Evolutionary conservation across 2,113 vertebrate species (phyloP), one percentile per base, ranked within the genome.

Genomic region (Nothobranchius kuhntae): DNA sequence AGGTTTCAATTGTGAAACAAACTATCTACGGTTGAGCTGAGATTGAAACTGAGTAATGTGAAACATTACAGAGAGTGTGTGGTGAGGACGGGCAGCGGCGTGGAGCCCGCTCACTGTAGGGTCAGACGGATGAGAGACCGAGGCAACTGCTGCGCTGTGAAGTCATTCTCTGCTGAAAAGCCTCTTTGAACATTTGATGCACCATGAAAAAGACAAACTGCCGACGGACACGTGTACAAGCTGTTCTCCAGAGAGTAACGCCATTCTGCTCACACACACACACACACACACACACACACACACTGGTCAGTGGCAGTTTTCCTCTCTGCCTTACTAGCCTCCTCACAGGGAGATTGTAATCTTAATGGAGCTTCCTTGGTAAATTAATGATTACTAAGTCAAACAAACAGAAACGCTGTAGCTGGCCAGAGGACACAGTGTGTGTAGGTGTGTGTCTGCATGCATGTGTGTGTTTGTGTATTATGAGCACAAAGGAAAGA

Each of bases 331-430:
- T 77, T 66, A 47, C 38, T 8, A 7, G 70, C 74, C 70, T 64
- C 66, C 58, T 68, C 69, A 81, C 60, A 56, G 66, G 69, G 44
- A 91, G 91, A 93, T 92, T 83, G 67, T 62, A 81, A 92, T 93
- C 91, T 90, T 89, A 90, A 91, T 91, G 85, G 85, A 80, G 82
- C 85, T 91, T 91, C 88, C 85, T 89, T 81, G 74, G 71, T 89
- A 89, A 92, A 92, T 92, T 85, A 92, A 83, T 89, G 86, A 93
- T 88, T 86, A 85, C 59, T 71, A 87, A 88, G 53, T 87, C 89
- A 91, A 92, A 89, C 86, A 89, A 91, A 91, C 89, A 90, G 77
- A 75, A 80, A 63, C 66, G 70, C 80, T 76, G 72, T 63, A 73
- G 77, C 75, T 62, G 53, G 71, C 81, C 76, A 65, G 53, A 65